A percentile compares a stretch with the other conserved stretches of the same genome.
Evolutionary conservation across 2,113 vertebrate species (phyloP).

Genomic region (Pycnonotus jocosus): DNA sequence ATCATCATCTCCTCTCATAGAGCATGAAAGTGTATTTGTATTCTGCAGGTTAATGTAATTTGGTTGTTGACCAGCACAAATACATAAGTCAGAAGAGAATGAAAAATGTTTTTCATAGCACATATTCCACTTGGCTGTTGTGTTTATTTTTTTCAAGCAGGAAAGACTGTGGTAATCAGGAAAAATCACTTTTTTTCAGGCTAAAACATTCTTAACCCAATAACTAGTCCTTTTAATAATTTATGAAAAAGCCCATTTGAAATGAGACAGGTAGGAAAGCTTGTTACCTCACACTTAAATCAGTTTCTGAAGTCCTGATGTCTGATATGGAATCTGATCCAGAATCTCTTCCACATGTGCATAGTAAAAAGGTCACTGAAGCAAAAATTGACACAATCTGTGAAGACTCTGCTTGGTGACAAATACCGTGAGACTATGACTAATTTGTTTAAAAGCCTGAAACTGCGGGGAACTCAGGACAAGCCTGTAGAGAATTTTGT

Average conservation of each 20-base stretch:
- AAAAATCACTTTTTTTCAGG: not conserved
- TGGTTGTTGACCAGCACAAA: not conserved
- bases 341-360: not conserved
- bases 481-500: not conserved
- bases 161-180: accelerated
- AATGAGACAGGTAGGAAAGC: not conserved
- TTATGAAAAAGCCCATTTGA: not conserved
- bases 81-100: not conserved
- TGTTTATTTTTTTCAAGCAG: not conserved
- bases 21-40: not conserved
- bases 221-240: not conserved
- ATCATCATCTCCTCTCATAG: not conserved
- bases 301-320: not conserved
- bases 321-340: not conserved
- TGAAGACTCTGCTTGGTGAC: not conserved
- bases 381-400: not conserved
- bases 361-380: not conserved
- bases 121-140: not conserved
- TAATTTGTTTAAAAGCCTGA: not conserved
- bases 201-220: not conserved
- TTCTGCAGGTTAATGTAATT: not conserved
- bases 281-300: not conserved
- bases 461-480: not conserved
- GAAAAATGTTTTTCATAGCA: not conserved
- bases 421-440: not conserved